Percentiles rank a stretch among this genome's conserved stretches.
These are phyloP conservation scores for Hippocampus mohnikei DNA, from an alignment of 2,113 vertebrate species.

Conservation along the genomic window DNA sequence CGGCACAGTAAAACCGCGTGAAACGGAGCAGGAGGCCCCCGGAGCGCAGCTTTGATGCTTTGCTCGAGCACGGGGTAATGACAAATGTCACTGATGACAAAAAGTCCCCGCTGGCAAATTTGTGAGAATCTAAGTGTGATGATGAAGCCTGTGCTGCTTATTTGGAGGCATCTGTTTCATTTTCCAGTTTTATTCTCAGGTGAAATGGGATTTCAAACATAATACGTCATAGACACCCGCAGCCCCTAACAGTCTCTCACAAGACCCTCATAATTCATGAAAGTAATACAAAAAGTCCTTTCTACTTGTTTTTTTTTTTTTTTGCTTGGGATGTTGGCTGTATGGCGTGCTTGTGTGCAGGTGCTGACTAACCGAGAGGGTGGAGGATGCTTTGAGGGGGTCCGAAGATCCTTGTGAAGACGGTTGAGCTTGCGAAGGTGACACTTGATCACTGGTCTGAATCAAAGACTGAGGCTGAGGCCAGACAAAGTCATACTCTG, in stretches of 20 bases:
- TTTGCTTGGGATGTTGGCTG: neutral
- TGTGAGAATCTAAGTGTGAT: neutral
- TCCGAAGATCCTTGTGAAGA: slow-evolving; percentile 61
- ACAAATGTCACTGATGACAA: slow-evolving; percentile 54
- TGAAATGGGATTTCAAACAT: neutral
- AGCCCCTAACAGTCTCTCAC: neutral
- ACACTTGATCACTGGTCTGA: slow-evolving; percentile 60
- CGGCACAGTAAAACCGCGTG: slow-evolving; percentile 40
- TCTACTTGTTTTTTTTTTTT: no score
- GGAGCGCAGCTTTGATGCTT: slow-evolving; percentile 54
- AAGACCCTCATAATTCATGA: neutral
- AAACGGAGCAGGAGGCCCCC: slow-evolving; percentile 31
- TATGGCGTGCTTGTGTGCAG: neutral
- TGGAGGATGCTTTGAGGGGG: slow-evolving; percentile 57
- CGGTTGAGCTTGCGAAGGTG: slow-evolving; percentile 61
- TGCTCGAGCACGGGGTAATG: slow-evolving; percentile 32
- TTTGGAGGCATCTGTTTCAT: neutral
- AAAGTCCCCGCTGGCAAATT: slow-evolving; percentile 20
- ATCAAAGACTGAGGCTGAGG: slow-evolving; percentile 70
- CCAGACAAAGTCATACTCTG: slow-evolving; percentile 79
- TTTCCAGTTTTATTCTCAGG: neutral
- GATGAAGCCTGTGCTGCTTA: neutral
- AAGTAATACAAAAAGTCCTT: neutral
- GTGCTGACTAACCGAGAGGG: slow-evolving; percentile 81
- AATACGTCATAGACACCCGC: neutral